A percentile compares a stretch with the other conserved stretches of the same genome.
These are phyloP conservation scores for Drosophila sturtevanti DNA, from an alignment of 1,140 invertebrate species.

Conservation along the genomic window DNA sequence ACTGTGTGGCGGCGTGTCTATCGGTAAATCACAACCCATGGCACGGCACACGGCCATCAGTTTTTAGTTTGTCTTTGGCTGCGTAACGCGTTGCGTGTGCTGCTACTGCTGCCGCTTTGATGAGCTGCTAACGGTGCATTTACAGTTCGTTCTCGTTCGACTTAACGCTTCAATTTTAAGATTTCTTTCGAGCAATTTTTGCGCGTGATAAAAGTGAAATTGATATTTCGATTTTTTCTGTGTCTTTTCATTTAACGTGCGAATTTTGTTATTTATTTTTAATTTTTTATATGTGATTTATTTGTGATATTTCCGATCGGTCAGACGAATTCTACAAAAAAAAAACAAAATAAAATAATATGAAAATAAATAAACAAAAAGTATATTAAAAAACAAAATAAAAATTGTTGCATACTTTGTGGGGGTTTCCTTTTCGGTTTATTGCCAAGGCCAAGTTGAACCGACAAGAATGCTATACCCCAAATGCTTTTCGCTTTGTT, in stretches of 20 bases:
- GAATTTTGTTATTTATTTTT: not conserved
- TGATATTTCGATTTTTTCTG: not conserved
- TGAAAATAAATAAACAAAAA: constrained; percentile 2
- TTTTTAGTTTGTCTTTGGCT: constrained; percentile 80
- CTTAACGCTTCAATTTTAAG: constrained; percentile 13
- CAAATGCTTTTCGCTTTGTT: constrained; percentile 24
- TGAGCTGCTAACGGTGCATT: constrained; percentile 27
- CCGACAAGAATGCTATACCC: constrained; percentile 16
- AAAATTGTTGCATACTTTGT: constrained; percentile 34
- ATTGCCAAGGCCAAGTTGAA: constrained; percentile 28
- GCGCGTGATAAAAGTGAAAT: constrained; percentile 4
- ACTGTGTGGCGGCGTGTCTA: constrained; percentile 35
- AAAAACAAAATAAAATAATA: too few species aligned
- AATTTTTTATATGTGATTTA: not conserved
- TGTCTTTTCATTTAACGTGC: not conserved
- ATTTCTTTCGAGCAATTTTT: constrained; percentile 1
- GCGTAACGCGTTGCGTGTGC: constrained; percentile 76
- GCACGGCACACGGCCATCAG: constrained; percentile 78
- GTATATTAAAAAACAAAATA: constrained; percentile 20
- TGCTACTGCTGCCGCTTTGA: constrained; percentile 15
- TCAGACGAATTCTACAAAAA: not conserved
- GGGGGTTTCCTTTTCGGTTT: not conserved
- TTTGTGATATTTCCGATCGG: not conserved
- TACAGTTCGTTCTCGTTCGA: constrained; percentile 18
- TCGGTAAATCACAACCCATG: constrained; percentile 77